Conservation (phyloP, 2,888 invertebrate genomes). For the Ormia ochracea region DNA sequence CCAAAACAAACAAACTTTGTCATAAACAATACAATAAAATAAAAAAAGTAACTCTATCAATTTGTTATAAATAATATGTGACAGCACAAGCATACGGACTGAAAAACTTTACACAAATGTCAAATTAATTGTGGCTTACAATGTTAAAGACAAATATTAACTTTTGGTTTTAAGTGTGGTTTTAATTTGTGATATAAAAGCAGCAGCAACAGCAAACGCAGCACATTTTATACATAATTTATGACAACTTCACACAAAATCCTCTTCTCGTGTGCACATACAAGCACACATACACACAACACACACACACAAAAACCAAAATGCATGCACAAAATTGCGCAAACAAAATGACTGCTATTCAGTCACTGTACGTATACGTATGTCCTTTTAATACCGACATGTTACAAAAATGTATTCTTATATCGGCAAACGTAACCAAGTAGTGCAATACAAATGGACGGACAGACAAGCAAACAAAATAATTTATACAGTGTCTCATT, state of each 20-base stretch:
- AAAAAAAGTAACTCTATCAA: neutral
- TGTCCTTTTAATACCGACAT: neutral
- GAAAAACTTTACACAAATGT: slow-evolving; percentile 65
- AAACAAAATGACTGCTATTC: neutral
- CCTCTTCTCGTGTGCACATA: neutral
- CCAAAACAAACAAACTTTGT: neutral
- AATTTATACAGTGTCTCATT: slow-evolving; percentile 18
- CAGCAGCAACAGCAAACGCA: slow-evolving; percentile 30
- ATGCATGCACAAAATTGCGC: neutral
- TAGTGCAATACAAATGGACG: neutral
- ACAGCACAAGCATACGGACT: neutral
- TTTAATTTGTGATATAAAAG: slow-evolving; percentile 68
- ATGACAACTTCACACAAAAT: slow-evolving; percentile 63
- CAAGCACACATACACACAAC: slow-evolving; percentile 9
- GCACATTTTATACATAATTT: slow-evolving; percentile 68
- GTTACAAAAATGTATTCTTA: slow-evolving; percentile 3
- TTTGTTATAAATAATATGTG: slow-evolving; percentile 35
- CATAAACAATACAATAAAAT: neutral
- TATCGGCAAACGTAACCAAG: slow-evolving; percentile 25
- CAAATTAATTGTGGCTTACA: slow-evolving; percentile 73
- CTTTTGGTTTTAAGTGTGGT: slow-evolving; percentile 72
- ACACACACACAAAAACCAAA: neutral
- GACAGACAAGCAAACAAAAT: slow-evolving; percentile 13
- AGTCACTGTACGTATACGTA: neutral
- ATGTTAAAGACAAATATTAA: slow-evolving; percentile 73